Percentiles rank a stretch among this genome's conserved stretches.
These are phyloP conservation scores for Diarsia rubi DNA, from an alignment of 2,888 invertebrate species.

Conservation along the genomic window DNA sequence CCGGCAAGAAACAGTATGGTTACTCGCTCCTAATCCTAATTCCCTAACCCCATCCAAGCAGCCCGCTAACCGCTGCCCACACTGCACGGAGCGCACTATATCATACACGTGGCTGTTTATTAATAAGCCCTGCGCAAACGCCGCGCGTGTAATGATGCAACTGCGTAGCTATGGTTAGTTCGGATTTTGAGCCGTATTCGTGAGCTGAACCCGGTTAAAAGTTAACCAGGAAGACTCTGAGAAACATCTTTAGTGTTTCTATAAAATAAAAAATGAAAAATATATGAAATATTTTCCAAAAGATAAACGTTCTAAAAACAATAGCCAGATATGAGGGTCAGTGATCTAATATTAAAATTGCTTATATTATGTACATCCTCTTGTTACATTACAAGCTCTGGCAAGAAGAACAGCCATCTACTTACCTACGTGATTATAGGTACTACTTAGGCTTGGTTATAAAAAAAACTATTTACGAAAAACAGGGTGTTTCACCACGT, in stretches of 20 bases:
- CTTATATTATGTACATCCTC: neutral
- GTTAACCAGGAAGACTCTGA: neutral
- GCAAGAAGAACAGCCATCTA: neutral
- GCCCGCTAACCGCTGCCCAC: conserved; percentile 62
- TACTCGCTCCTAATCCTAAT: neutral
- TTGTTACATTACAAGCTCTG: neutral
- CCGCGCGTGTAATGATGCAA: conserved; percentile 84
- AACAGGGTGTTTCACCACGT: conserved; percentile 9
- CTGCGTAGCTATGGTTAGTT: conserved; percentile 78
- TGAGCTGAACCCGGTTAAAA: neutral
- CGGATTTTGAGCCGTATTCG: conserved; percentile 60
- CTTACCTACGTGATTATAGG: too few species aligned
- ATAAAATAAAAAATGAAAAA: fast-evolving
- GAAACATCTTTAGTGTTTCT: too few species aligned
- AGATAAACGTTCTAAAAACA: too few species aligned
- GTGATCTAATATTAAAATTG: neutral
- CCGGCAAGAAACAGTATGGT: too few species aligned
- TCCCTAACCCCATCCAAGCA: neutral
- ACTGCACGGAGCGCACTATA: conserved; percentile 72
- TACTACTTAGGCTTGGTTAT: neutral
- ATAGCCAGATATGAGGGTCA: neutral
- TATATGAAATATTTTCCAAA: neutral
- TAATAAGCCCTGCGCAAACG: conserved; percentile 85
- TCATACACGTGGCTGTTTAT: conserved; percentile 87
- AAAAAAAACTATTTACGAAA: neutral